Percentiles rank a stretch among this genome's conserved stretches.
Conservation (phyloP, 30 jellyfish, hydroid and myxozoan species). For the Haliclystus octoradiatus region DNA sequence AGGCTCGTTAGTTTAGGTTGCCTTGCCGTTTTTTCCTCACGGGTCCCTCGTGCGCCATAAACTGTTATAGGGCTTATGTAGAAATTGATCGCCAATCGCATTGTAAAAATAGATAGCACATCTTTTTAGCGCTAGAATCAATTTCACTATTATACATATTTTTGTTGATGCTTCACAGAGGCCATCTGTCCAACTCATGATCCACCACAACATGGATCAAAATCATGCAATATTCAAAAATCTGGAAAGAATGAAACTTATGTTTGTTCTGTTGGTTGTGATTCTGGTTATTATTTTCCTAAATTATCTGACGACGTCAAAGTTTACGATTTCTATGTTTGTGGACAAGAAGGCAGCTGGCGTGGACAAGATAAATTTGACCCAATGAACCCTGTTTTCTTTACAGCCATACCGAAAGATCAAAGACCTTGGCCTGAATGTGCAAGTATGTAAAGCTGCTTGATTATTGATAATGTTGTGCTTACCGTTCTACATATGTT, state of each 20-base stretch:
- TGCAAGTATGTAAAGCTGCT: conserved; percentile 62
- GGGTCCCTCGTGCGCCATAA: too few species aligned
- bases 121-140: not conserved
- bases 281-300: conserved; percentile 47
- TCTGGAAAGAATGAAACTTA: conserved; percentile 51
- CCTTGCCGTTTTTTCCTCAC: too few species aligned
- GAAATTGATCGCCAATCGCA: too few species aligned
- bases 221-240: conserved; percentile 51
- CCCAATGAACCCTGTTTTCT: conserved; percentile 10
- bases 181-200: conserved; percentile 51
- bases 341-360: conserved; percentile 89
- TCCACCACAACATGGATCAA: conserved; percentile 89
- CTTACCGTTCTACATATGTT: too few species aligned
- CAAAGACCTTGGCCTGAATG: conserved; percentile 85
- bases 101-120: too few species aligned
- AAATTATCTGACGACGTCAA: conserved; percentile 41
- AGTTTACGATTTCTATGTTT: conserved; percentile 52
- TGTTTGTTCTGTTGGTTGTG: conserved; percentile 72
- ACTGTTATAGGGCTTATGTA: too few species aligned
- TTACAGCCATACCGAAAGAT: conserved; percentile 55
- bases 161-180: conserved; percentile 19
- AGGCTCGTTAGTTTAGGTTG: too few species aligned
- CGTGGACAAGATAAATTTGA: conserved; percentile 59
- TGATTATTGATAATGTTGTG: too few species aligned
- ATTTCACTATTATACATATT: not conserved